Evolutionary conservation across 2,888 invertebrate species (phyloP).

Genomic region (Epicampocera succincta): DNA sequence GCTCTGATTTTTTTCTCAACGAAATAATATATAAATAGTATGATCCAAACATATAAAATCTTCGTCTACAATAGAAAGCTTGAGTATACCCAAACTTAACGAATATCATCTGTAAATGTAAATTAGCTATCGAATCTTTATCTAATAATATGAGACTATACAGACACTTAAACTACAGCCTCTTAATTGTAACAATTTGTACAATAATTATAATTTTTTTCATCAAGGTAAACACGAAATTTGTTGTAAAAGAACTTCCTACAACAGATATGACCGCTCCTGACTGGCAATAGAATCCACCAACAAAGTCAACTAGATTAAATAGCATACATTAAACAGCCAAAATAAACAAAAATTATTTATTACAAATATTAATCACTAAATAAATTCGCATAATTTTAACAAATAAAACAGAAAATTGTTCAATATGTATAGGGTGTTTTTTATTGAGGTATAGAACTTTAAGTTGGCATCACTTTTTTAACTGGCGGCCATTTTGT

Average conservation of each 20-base stretch:
- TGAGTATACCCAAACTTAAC: constrained; percentile 21
- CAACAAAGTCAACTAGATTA: too few relatives aligned
- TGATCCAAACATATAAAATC: constrained; percentile 23
- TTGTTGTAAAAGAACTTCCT: neutral
- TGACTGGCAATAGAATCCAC: constrained; percentile 9
- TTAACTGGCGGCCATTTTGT: too few relatives aligned
- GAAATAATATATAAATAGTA: neutral
- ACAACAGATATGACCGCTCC: neutral
- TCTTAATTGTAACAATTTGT: neutral
- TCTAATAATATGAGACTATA: constrained; percentile 6
- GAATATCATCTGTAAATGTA: constrained; percentile 17
- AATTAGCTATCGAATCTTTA: constrained; percentile 2
- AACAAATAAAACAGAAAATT: too few relatives aligned
- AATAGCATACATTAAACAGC: too few relatives aligned
- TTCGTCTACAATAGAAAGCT: constrained; percentile 23
- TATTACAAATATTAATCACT: too few relatives aligned
- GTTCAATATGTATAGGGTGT: too few relatives aligned
- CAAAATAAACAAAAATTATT: too few relatives aligned
- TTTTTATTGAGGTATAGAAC: too few relatives aligned
- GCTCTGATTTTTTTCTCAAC: neutral
- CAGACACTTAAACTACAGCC: constrained; percentile 13
- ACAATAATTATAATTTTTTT: neutral
- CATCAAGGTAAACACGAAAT: neutral
- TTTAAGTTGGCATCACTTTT: too few relatives aligned
- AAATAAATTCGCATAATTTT: too few relatives aligned